Base-by-base conservation (phyloP, 2,888 invertebrate genomes). In the Tipula lateralis region DNA sequence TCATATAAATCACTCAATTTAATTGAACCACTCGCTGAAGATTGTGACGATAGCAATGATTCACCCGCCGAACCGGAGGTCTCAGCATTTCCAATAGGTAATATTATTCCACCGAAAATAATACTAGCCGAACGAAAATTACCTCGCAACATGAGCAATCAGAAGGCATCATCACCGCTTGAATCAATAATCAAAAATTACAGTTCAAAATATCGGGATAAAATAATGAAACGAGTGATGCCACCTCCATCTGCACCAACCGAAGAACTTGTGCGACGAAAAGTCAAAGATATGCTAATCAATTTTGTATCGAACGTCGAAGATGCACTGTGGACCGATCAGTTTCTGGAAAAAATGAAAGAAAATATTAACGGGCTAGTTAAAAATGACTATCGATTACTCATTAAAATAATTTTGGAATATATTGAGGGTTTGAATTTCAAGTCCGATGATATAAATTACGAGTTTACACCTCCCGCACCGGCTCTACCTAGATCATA, bases 391-490 rank as follows among this genome's bases (percentile, higher is more conserved):
- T 24, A 66, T 24, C 30, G 30, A 29, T 30, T 82, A n/a, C 16
- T 82, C n/a, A 82, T 82, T 9, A 32, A 30, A n/a, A 82, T 82
- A 0, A 32, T 82, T 30, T 82, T 82, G 32, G 32, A 82, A 30
- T 82, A 82, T 30, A 24, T 66, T 2, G 82, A 6, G n/a, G n/a
- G 5, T 16, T 30, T 82, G 5, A 82, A 82, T 30, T 82, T 82
- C 30, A 66, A 66, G 2, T 9, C 24, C 0, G 24, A 19, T 1
- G 66, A 66, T 24, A 7, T 66, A 66, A 66, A 24, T 24, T 66
- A 66, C 2, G 30, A 83, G 12, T 83, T 83, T 83, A 83, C 85
- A 19, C 86, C 86, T 29, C 86, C 85, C 7, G 85, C 85, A n/a
- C 86, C 86, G 29, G 84, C 85, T 6, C 39, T 86, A 19, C 85